A percentile compares a stretch with the other conserved stretches of the same genome.
Evolutionary conservation across 2,888 invertebrate genomes (phyloP).

Genomic region (Chymomyza amoena): DNA sequence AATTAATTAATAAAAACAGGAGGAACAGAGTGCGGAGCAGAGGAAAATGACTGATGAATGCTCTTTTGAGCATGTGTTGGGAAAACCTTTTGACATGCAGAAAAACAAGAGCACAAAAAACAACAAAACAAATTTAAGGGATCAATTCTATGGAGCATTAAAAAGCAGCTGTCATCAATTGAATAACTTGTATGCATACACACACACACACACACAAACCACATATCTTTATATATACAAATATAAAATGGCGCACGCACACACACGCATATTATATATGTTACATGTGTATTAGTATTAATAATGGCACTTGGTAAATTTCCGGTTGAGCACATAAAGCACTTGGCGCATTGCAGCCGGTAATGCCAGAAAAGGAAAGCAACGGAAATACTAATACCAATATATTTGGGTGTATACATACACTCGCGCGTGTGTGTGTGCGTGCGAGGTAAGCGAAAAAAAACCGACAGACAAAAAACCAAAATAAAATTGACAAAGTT

Average conservation of each 20-base stretch:
- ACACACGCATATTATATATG: conserved; percentile 3
- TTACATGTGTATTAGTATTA: conserved; percentile 50
- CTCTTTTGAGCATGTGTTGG: neutral
- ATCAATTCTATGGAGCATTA: conserved; percentile 25
- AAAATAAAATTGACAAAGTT: conserved; percentile 54
- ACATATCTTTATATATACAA: neutral
- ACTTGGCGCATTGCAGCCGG: conserved; percentile 33
- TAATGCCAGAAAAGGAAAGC: conserved; percentile 18
- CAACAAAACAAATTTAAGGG: neutral
- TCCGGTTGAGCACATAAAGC: conserved; percentile 43
- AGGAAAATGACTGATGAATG: neutral
- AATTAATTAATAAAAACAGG: neutral
- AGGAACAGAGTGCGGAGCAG: no score
- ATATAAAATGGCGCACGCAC: neutral
- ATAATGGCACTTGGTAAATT: conserved; percentile 53
- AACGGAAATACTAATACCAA: conserved; percentile 33
- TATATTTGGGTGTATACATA: conserved; percentile 5
- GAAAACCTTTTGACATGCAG: neutral
- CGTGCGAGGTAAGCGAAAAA: neutral
- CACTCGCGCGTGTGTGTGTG: neutral
- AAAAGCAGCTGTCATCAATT: conserved; percentile 35
- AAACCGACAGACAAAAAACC: conserved; percentile 22
- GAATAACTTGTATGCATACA: neutral
- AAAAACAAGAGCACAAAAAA: neutral
- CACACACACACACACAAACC: neutral